phyloP scores from a whole-genome alignment of 2,888 invertebrate species.

The Drosophila prostipennis region DNA sequence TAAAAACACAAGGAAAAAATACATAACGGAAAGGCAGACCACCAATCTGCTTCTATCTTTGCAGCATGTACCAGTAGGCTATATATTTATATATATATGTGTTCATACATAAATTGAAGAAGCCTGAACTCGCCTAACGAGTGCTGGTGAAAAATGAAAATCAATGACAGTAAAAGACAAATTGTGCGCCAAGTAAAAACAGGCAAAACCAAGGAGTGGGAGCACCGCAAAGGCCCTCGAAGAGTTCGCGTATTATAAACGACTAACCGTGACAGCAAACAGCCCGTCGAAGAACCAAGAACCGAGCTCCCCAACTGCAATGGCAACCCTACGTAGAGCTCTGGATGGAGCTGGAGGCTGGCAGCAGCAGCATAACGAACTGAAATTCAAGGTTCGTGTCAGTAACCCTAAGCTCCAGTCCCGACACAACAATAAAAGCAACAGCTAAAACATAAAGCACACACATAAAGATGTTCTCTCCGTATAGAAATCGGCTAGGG shows the following conservation, averaged over 20 bases:
- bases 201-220: slow-evolving; percentile 60
- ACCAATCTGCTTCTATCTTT: slow-evolving; percentile 47
- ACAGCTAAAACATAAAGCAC: slow-evolving; percentile 61
- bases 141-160: slow-evolving; percentile 74
- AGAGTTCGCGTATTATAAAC: slow-evolving; percentile 60
- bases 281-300: slow-evolving; percentile 19
- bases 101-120: slow-evolving; percentile 38
- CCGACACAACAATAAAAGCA: slow-evolving; percentile 71
- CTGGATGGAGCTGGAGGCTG: slow-evolving; percentile 30
- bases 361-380: slow-evolving; percentile 64
- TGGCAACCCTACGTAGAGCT: slow-evolving; percentile 28
- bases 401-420: slow-evolving; percentile 76
- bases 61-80: slow-evolving; percentile 6
- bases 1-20: slow-evolving; percentile 27
- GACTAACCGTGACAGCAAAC: slow-evolving; percentile 67
- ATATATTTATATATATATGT: slow-evolving; percentile 17
- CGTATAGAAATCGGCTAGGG: slow-evolving; percentile 31
- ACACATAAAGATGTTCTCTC: slow-evolving; percentile 35
- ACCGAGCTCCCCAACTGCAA: slow-evolving; percentile 17
- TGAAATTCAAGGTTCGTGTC: slow-evolving; percentile 79
- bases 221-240: slow-evolving; percentile 40
- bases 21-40: slow-evolving; percentile 62
- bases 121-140: slow-evolving; percentile 52
- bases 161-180: slow-evolving; percentile 80
- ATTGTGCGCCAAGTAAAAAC: slow-evolving; percentile 69